phyloP scores from a whole-genome alignment of 1,140 invertebrate species.

The Zaprionus ghesquierei region DNA sequence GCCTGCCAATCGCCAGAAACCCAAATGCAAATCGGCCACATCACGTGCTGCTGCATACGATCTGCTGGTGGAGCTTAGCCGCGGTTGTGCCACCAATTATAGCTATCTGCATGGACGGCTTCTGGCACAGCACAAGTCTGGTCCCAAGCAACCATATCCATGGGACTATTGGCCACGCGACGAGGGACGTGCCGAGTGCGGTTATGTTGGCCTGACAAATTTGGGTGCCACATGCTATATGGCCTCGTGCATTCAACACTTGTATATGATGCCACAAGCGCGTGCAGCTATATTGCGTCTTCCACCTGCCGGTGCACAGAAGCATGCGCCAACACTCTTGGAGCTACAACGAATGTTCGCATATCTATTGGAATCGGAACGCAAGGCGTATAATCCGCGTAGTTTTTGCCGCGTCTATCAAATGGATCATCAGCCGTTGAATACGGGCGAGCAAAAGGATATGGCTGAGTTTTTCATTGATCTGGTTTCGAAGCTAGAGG shows the following conservation, averaged over 20 bases:
- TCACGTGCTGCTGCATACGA: constrained; percentile 95
- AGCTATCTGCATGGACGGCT: constrained; percentile 91
- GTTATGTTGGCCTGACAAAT: constrained; percentile 97
- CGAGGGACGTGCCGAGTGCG: constrained; percentile 95
- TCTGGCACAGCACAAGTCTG: constrained; percentile 92
- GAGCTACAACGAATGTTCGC: constrained; percentile 98
- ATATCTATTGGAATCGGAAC: constrained; percentile 95
- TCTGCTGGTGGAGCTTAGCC: constrained; percentile 93
- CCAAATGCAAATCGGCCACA: constrained; percentile 95
- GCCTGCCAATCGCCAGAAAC: constrained; percentile 91
- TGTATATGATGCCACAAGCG: constrained; percentile 98
- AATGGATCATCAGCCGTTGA: constrained; percentile 97
- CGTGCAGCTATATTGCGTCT: constrained; percentile 89
- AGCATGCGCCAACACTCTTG: constrained; percentile 91
- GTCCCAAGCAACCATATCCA: constrained; percentile 92
- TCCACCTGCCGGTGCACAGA: constrained; percentile 85
- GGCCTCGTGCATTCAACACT: constrained; percentile 97
- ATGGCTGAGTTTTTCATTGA: constrained; percentile 99
- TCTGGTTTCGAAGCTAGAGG: constrained; percentile 96
- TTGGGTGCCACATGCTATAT: constrained; percentile 98
- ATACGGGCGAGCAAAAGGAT: constrained; percentile 98
- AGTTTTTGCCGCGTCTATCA: constrained; percentile 98
- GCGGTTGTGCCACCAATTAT: constrained; percentile 93
- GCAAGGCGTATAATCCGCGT: constrained; percentile 96
- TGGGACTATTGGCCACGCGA: constrained; percentile 99